Conservation (phyloP, 37 sponge, comb jelly and placozoan species). For the Cliona cf. orientalis region DNA sequence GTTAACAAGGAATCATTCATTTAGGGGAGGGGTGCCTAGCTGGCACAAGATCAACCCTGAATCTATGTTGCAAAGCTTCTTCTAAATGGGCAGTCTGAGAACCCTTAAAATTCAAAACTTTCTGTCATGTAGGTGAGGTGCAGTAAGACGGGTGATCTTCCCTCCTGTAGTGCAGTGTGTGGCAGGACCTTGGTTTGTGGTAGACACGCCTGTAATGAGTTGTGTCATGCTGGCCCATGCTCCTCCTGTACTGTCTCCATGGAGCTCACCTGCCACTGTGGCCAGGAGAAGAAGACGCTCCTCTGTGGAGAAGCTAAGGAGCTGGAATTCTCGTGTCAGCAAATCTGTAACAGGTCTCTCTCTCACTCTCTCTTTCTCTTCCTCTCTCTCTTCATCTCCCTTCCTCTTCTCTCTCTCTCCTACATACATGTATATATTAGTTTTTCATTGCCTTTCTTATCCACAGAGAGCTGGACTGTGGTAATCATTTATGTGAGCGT, state of each 20-base stretch:
- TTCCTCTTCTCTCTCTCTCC: background rate
- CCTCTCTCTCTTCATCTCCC: background rate
- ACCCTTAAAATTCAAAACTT: too few relatives aligned
- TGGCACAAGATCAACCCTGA: background rate
- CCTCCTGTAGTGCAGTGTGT: constrained; percentile 66
- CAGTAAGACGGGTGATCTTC: constrained; percentile 20
- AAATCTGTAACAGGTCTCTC: constrained; percentile 41
- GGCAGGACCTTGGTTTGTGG: constrained; percentile 65
- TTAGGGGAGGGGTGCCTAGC: background rate
- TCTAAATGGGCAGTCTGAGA: background rate
- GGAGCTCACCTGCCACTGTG: constrained; percentile 55
- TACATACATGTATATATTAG: too few relatives aligned
- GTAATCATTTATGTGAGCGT: constrained; percentile 86
- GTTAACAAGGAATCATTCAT: too few relatives aligned
- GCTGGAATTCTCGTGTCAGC: constrained; percentile 33
- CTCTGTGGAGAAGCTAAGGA: constrained; percentile 39
- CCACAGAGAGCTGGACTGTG: constrained; percentile 81
- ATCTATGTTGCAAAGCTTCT: background rate
- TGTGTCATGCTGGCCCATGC: constrained; percentile 77
- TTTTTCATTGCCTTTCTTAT: background rate
- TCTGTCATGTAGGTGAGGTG: constrained; percentile 59
- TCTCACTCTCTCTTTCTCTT: background rate
- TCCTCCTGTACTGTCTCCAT: constrained; percentile 28
- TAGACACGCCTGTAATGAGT: constrained; percentile 47
- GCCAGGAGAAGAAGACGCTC: constrained; percentile 12